Percentiles rank a stretch among this genome's conserved stretches.
phyloP scores from a whole-genome alignment of 2,113 vertebrate species.

The Climacteris rufus region DNA sequence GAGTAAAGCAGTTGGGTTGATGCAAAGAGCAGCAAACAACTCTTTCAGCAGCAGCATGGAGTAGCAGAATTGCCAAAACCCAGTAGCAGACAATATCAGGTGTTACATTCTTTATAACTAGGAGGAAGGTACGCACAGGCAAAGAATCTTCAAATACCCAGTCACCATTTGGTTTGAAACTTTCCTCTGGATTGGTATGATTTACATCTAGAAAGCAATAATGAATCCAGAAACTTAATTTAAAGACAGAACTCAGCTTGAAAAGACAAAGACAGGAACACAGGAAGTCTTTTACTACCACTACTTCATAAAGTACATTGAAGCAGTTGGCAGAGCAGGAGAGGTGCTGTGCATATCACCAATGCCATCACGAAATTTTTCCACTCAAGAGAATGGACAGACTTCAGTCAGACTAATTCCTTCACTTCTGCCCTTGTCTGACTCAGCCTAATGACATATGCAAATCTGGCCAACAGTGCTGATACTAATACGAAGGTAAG shows the following conservation, averaged over 20 bases:
- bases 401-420: background rate
- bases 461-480: background rate
- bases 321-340: background rate
- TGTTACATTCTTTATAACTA: background rate
- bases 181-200: background rate
- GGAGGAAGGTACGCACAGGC: rapidly evolving
- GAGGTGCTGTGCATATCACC: background rate
- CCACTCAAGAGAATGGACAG: background rate
- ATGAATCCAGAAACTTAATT: background rate
- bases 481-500: background rate
- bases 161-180: background rate
- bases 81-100: background rate
- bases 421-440: background rate
- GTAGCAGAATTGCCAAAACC: background rate
- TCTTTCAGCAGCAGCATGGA: background rate
- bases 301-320: background rate
- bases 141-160: background rate
- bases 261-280: background rate
- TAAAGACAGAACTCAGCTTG: background rate
- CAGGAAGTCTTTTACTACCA: background rate
- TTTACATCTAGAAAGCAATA: background rate
- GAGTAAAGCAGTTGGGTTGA: background rate
- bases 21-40: background rate
- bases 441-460: background rate
- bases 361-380: background rate